Conservation (phyloP, 2,113 vertebrate genomes). For the Microtus montanus region DNA sequence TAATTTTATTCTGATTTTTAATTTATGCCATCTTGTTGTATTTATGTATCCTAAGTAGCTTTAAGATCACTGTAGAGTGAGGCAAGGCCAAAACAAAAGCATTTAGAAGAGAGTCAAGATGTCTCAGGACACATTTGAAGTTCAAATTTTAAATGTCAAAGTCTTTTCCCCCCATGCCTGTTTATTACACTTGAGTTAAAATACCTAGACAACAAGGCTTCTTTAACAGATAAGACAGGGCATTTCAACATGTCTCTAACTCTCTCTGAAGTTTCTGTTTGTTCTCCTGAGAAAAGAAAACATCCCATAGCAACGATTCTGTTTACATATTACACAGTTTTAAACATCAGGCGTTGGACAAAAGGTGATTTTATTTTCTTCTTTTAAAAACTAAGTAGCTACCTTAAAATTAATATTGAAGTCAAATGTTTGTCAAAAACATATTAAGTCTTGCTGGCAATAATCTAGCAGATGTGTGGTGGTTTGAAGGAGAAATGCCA, state of each 20-base stretch:
- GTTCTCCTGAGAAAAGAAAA: not conserved
- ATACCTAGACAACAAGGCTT: not conserved
- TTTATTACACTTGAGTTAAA: not conserved
- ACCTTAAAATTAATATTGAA: not conserved
- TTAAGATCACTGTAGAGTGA: conserved; percentile 41
- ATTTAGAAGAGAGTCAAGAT: not conserved
- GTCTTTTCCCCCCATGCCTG: not conserved
- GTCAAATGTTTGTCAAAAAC: not conserved
- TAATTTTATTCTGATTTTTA: conserved; percentile 70
- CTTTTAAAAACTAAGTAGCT: conserved; percentile 7
- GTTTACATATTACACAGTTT: not conserved
- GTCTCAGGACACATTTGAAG: not conserved
- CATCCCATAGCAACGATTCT: not conserved
- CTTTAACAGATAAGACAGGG: not conserved
- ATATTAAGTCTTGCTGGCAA: not conserved
- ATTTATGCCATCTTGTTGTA: conserved; percentile 74
- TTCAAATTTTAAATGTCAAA: conserved; percentile 24
- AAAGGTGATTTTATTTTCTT: conserved; percentile 1
- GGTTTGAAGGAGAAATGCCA: no score
- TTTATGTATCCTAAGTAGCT: conserved; percentile 47
- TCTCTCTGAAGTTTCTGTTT: not conserved
- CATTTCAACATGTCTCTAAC: conserved; percentile 29
- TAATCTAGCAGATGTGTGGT: not conserved
- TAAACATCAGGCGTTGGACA: not conserved
- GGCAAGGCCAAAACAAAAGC: conserved; percentile 4